Conservation (phyloP, 2,888 invertebrate genomes). For the Ophioninae sp. region DNA sequence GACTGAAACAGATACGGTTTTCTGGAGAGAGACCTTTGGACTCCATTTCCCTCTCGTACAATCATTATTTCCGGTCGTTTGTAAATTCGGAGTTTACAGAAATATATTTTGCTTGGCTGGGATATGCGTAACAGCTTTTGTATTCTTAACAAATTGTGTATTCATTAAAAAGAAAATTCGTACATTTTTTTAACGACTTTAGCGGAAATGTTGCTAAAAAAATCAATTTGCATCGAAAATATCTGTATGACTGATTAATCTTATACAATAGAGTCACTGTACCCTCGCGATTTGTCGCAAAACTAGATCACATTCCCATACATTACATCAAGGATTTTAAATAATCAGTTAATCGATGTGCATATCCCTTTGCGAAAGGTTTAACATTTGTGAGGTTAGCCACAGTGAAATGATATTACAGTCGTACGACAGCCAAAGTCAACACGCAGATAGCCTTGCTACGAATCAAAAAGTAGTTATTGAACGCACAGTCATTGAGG, state of each 20-base stretch:
- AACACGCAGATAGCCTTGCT: not conserved
- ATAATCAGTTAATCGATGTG: not conserved
- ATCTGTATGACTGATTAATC: too few relatives aligned
- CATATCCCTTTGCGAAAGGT: not conserved
- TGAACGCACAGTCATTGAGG: not conserved
- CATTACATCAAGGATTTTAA: not conserved
- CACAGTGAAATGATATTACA: not conserved
- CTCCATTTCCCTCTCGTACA: not conserved
- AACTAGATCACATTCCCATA: not conserved
- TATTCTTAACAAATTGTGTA: not conserved
- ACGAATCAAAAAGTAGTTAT: not conserved
- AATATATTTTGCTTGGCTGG: not conserved
- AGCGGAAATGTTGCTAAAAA: too few relatives aligned
- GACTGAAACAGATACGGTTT: not conserved
- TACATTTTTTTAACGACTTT: too few relatives aligned
- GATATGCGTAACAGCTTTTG: not conserved
- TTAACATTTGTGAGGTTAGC: conserved; percentile 3
- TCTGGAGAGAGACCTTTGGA: not conserved
- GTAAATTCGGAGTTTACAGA: not conserved
- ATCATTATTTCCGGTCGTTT: not conserved
- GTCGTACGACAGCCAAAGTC: not conserved
- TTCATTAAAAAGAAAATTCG: too few relatives aligned
- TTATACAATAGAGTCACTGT: too few relatives aligned
- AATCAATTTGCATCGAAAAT: too few relatives aligned
- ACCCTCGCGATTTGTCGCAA: not conserved